Evolutionary conservation across 2,113 vertebrate genomes (phyloP), one percentile per base, ranked within the genome.

Genomic region (Poeciliopsis prolifica): DNA sequence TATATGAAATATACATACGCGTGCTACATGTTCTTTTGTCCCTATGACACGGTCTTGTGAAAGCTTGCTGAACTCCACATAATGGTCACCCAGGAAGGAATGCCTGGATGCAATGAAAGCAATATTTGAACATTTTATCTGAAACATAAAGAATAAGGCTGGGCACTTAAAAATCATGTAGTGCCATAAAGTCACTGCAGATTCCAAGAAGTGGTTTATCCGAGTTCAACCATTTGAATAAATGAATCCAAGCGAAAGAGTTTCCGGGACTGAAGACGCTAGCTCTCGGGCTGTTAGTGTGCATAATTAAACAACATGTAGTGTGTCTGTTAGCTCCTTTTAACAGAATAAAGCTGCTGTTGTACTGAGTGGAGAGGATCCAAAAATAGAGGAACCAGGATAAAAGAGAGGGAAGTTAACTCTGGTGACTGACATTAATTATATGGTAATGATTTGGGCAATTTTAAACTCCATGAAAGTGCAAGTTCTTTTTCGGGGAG

Each of bases 1-100:
- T 42, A 35, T 19, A 22, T n/a, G 37, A 54, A 7, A 31, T 95
- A 96, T 89, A 97, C 98, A 40, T 97, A 98, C 98, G 69, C 98
- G 97, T 77, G 98, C 98, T 62, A 98, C 94, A 68, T 99, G 97
- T 80, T 97, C 98, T 90, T 99, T 98, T 14, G 98, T 99, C 79
- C 98, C 98, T 79, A 99, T 99, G 87, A 99, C 97, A 31, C 97
- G 95, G 80, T 99, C 98, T 90, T 99, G 98, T 78, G 97, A 99
- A 51, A 98, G 97, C 91, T 99, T 99, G 93, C 98, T 99, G 95
- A 99, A 99, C 90, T 99, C 98, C 86, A 99, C 98, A 61, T 99
- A 99, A 87, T 99, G 97, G 92, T 99, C 97, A 77, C 98, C 97
- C 66, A 96, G 94, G 91, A 99, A 99, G 61, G 98, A 99, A 95